These are phyloP conservation scores for Zeugodacus cucurbitae DNA, from an alignment of 1,140 invertebrate genomes.

Conservation along the genomic window DNA sequence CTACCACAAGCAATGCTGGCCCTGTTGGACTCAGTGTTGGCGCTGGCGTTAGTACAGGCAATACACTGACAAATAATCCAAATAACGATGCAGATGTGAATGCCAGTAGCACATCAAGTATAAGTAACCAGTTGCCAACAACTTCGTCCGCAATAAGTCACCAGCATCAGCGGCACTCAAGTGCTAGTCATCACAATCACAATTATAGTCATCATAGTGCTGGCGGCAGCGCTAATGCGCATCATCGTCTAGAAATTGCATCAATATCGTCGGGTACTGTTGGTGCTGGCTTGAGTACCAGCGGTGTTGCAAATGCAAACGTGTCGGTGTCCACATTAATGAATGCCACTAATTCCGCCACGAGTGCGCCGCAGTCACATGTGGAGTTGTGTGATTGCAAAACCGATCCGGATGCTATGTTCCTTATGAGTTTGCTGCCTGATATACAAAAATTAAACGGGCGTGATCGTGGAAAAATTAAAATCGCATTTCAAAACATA, in stretches of 20 bases:
- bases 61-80: background rate
- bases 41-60: constrained; percentile 40
- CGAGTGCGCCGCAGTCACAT: background rate
- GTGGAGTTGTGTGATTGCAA: constrained; percentile 63
- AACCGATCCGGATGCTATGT: constrained; percentile 64
- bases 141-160: background rate
- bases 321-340: background rate
- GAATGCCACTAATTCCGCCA: background rate
- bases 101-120: background rate
- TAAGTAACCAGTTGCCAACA: background rate
- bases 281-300: background rate
- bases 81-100: constrained; percentile 27
- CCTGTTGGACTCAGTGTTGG: constrained; percentile 42
- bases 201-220: background rate
- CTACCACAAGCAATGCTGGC: constrained; percentile 50
- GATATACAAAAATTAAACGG: constrained; percentile 63
- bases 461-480: constrained; percentile 63
- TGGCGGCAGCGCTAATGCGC: background rate
- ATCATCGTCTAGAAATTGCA: background rate
- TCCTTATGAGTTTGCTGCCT: constrained; percentile 62
- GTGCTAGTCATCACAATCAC: background rate
- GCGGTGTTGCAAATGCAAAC: background rate
- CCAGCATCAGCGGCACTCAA: background rate
- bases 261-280: background rate
- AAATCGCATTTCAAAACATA: constrained; percentile 64